phyloP scores from a whole-genome alignment of 2,113 vertebrate genomes.

The Ochotona princeps region DNA sequence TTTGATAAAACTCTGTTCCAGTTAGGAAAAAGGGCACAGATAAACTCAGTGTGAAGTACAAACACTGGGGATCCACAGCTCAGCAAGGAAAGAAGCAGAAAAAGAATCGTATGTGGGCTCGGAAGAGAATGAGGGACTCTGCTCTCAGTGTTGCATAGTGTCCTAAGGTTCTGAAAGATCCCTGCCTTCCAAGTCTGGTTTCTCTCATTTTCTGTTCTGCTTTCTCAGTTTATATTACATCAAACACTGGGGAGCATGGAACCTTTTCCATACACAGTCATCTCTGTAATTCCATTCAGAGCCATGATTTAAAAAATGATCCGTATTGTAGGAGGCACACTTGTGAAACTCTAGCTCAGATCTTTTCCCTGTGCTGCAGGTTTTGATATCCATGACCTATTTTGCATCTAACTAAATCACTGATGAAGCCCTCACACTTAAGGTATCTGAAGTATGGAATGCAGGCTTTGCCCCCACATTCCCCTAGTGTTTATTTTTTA shows the following conservation, averaged over 20 bases:
- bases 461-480: rapidly evolving
- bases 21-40: no score
- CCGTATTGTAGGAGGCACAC: neutral
- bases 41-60: neutral
- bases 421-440: neutral
- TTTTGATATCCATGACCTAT: neutral
- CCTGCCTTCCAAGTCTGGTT: neutral
- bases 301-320: neutral
- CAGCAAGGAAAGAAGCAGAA: neutral
- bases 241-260: neutral
- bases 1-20: neutral
- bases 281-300: neutral
- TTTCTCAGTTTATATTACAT: neutral
- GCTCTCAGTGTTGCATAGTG: neutral
- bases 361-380: neutral
- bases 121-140: neutral
- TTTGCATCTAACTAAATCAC: neutral
- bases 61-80: neutral
- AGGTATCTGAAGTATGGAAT: no score
- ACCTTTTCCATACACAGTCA: neutral
- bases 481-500: neutral
- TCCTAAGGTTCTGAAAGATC: rapidly evolving
- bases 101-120: neutral
- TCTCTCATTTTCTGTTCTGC: neutral
- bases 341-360: neutral